A percentile compares a stretch with the other conserved stretches of the same genome.
Evolutionary conservation across 2,888 invertebrate species (phyloP).

Genomic region (Cylindroiulus punctatus): DNA sequence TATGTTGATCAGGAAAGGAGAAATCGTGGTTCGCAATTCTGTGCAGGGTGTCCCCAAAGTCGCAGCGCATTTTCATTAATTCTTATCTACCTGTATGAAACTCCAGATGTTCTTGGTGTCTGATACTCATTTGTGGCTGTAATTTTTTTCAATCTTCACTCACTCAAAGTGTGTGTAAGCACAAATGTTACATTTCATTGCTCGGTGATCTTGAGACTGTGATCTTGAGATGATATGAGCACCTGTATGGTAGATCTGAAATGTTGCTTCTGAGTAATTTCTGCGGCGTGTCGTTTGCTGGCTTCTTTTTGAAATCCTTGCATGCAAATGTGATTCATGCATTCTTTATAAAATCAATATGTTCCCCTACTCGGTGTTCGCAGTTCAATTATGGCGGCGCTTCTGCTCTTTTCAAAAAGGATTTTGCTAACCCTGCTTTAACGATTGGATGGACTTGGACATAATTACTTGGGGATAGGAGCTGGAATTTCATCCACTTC

Average conservation of each 20-base stretch:
- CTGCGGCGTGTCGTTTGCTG: not conserved
- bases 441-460: constrained; percentile 32
- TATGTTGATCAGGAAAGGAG: no score
- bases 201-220: no score
- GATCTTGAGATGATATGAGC: not conserved
- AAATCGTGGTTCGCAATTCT: no score
- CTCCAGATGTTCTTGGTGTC: no score
- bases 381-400: constrained; percentile 27
- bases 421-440: constrained; percentile 20
- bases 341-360: constrained; percentile 32
- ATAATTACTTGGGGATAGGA: constrained; percentile 1
- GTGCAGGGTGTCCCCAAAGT: no score
- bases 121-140: no score
- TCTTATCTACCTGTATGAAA: no score
- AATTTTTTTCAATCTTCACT: no score
- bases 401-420: constrained; percentile 27
- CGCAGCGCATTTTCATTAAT: no score
- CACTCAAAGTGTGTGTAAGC: no score
- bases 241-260: not conserved
- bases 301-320: not conserved
- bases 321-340: constrained; percentile 21
- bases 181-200: no score
- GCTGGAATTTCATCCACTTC: constrained; percentile 32
- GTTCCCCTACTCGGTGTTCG: not conserved
- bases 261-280: not conserved